These are phyloP conservation scores for Lerema accius DNA, from an alignment of 1,140 invertebrate genomes.

Conservation along the genomic window DNA sequence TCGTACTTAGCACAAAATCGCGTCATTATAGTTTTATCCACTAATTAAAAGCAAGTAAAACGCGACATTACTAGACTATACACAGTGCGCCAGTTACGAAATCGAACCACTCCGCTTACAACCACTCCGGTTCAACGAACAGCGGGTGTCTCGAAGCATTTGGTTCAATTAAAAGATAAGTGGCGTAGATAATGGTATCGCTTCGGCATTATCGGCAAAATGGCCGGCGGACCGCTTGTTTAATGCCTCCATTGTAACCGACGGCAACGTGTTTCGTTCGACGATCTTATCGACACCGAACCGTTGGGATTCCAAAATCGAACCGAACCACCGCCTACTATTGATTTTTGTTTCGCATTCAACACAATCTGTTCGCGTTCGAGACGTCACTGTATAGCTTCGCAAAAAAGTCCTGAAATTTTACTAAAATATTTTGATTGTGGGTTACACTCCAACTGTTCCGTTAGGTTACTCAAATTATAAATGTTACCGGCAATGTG, in stretches of 20 bases:
- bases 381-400: too few species aligned
- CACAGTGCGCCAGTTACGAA: not conserved
- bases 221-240: constrained; percentile 17
- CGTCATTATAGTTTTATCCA: too few species aligned
- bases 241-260: constrained; percentile 24
- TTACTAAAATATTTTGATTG: too few species aligned
- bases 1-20: too few species aligned
- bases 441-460: too few species aligned
- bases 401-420: too few species aligned
- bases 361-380: not conserved
- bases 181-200: constrained; percentile 38
- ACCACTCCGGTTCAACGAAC: constrained; percentile 8
- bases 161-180: constrained; percentile 44
- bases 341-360: constrained; percentile 25
- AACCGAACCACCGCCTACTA: not conserved
- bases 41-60: not conserved
- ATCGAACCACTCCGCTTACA: too few species aligned
- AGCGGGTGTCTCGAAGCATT: constrained; percentile 18
- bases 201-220: constrained; percentile 28
- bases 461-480: too few species aligned
- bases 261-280: constrained; percentile 12
- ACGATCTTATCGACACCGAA: constrained; percentile 20
- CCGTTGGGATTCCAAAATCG: constrained; percentile 13
- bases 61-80: not conserved
- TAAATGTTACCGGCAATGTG: too few species aligned